A percentile compares a stretch with the other conserved stretches of the same genome.
Conservation (phyloP, 2,888 invertebrate species). For the Drosophila tanythrix region DNA sequence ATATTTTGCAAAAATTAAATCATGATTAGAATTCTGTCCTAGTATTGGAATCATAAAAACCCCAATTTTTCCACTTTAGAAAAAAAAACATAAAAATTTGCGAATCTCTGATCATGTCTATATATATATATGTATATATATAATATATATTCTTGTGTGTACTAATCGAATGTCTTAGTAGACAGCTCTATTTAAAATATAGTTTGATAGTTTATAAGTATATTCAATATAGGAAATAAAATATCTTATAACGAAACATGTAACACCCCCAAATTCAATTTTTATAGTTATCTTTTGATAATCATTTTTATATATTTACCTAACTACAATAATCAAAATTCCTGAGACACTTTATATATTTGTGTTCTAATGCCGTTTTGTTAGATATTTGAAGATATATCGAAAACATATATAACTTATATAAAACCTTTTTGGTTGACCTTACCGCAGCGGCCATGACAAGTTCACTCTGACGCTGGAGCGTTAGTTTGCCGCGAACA, state of each 20-base stretch:
- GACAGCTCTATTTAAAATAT: not conserved
- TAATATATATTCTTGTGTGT: not conserved
- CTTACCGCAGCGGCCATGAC: conserved; percentile 84
- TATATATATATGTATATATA: not conserved
- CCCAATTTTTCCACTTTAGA: not conserved
- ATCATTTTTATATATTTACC: not conserved
- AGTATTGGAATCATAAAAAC: not conserved
- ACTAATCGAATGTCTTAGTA: not conserved
- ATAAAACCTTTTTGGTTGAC: conserved; percentile 40
- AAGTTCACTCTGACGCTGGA: conserved; percentile 81
- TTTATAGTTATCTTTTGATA: not conserved
- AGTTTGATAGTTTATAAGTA: not conserved
- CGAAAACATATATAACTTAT: not conserved
- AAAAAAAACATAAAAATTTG: not conserved
- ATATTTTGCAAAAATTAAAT: conserved; percentile 5
- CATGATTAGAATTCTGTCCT: conserved; percentile 4
- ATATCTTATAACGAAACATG: not conserved
- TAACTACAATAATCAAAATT: not conserved
- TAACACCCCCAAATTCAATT: not conserved
- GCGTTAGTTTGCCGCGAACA: conserved; percentile 83
- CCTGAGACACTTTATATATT: not conserved
- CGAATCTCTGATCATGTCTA: not conserved
- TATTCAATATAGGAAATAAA: not conserved
- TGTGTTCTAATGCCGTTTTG: not conserved
- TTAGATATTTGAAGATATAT: not conserved